Evolutionary conservation across 2,113 vertebrate genomes (phyloP), one percentile per base, ranked within the genome.

Genomic region (Dromiciops gliroides): DNA sequence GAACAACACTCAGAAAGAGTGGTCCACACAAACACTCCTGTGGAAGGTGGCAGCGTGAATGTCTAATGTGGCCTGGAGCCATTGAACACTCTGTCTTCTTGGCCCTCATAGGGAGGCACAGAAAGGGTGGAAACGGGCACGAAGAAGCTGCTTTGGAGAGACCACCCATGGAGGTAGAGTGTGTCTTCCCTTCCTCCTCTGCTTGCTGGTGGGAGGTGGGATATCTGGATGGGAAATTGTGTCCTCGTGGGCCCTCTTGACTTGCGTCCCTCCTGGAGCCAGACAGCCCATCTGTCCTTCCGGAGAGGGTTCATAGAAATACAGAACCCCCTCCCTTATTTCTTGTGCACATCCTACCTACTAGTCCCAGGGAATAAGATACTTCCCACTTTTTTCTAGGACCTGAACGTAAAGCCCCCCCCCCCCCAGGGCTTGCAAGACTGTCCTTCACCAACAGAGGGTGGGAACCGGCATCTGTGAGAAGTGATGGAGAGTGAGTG

Each of bases 131-230:
- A 96, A 91, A 94, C 93, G 93, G 92, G 67, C n/a, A 83, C 95
- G 67, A 83, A 94, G 91, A 95, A 92, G 95, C 67, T 48, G 5
- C 56, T 37, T 94, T 91, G 93, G 94, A 93, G 94, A 95, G 96
- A 97, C 96, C 96, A 97, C 97, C 95, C 95, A 94, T 88, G 89
- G 95, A 0, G 89, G 16, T 88, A 49, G 31, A 11, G 14, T 91
- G 51, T 93, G 67, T 48, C 53, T n/a, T 48, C 44, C 51, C 23
- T 90, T 37, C 49, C n/a, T 83, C 19, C 10, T 25, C 49, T 0
- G 89, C 51, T 53, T 48, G 92, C 91, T 93, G 50, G 50, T 90
- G 67, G 95, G 91, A 96, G 50, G 83, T 28, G 51, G 92, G 94
- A 31, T 60, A 28, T 91, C 90, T 97, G 67, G 67, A 83, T 83